Conservation (phyloP, 2,113 vertebrate genomes). For the Leptodactylus fuscus region DNA sequence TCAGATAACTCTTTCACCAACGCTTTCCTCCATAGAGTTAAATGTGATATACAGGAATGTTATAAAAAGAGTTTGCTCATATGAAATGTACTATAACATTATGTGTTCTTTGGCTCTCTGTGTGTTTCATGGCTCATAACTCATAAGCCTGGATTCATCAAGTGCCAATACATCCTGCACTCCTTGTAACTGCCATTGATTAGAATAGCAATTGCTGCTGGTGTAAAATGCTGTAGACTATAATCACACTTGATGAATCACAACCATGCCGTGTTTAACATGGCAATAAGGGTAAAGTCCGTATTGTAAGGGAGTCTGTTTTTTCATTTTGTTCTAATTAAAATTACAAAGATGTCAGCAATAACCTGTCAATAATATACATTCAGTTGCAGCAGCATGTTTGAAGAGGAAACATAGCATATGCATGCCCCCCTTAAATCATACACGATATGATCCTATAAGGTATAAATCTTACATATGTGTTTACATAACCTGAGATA, state of each 20-base stretch:
- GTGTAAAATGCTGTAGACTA: constrained; percentile 6
- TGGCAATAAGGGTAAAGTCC: neutral
- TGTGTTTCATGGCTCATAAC: constrained; percentile 27
- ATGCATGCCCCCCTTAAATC: neutral
- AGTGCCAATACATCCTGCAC: constrained; percentile 27
- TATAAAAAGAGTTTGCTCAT: constrained; percentile 33
- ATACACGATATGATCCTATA: neutral
- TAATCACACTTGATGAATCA: constrained; percentile 2
- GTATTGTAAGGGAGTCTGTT: neutral
- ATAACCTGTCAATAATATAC: neutral
- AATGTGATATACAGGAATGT: constrained; percentile 23
- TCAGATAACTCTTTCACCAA: neutral
- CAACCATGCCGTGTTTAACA: neutral
- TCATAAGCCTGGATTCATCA: constrained; percentile 33
- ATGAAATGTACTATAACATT: constrained; percentile 31
- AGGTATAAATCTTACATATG: neutral
- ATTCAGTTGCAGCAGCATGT: neutral
- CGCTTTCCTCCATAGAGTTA: neutral
- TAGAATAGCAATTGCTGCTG: constrained; percentile 17
- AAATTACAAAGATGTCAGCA: neutral
- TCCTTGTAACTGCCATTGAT: constrained; percentile 26
- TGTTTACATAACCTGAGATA: neutral
- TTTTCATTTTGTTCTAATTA: constrained; percentile 7
- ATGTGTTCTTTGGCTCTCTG: constrained; percentile 31
- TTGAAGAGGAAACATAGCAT: constrained; percentile 12